Evolutionary conservation across 1,140 invertebrate species (phyloP), one percentile per base, ranked within the genome.

Genomic region (Vanessa tameamea): DNA sequence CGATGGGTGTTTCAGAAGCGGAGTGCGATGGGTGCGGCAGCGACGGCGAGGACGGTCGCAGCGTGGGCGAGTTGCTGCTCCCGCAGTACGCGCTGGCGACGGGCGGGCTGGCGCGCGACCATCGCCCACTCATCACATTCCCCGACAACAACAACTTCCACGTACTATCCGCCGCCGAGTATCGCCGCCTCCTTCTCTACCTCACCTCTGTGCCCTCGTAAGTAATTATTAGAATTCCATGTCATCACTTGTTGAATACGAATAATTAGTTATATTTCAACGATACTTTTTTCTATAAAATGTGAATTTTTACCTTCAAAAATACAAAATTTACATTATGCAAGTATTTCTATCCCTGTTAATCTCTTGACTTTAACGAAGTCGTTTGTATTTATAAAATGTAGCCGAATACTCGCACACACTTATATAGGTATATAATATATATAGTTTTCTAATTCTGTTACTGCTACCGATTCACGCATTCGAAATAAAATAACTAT

Each of bases 141-240:
- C 98, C 98, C 61, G 98, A 99, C 93, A 95, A 97, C 87, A 96
- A 96, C 83, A 97, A 97, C 93, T 97, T 98, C 91, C 95, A 97
- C 83, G 94, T 96, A 64, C 93, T 99, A 53, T 94, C 94, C 47
- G 97, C 98, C 82, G 94, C 95, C 59, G 97, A 99, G 85, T 99
- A 99, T 93, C 95, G 97, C 85, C 96, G 97, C 87, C 95, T 99
- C 75, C 96, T 99, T 90, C 95, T 97, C 82, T 99, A 99, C 94
- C 95, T 99, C 83, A 98, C 98, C 73, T 98, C 97, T 85, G 97
- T 99, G 80, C 97, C 98, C 90, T 96, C 97, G 97, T 97, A 94
- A 96, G 96, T 95, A 87, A 59, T 72, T 11, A 2, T 15, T 66
- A 3, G 1, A 4, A 59, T 59, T 59, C 13, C 11, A 12, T 13